Base-by-base conservation (phyloP, 2,888 invertebrate species). In the Enchytraeus crypticus region DNA sequence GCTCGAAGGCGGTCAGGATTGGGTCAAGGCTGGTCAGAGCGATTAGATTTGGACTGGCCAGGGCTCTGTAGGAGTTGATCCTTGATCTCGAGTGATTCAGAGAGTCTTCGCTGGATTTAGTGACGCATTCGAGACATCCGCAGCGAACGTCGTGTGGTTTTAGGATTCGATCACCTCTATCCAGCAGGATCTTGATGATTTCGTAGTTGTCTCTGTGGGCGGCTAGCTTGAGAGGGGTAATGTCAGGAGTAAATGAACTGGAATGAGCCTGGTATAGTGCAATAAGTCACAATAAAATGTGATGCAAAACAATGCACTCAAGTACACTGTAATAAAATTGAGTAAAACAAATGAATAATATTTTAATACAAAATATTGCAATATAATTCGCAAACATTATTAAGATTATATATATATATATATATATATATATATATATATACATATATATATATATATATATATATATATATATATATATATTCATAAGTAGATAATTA, bases 201-300 rank as follows among this genome's bases (percentile, higher is more conserved):
- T 97, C 96, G 81, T 96, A 97, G 83, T 96, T 96, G 83, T 97
- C 95, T 66, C 93, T 85, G 82, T 97, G 97, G 64, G 96, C 95
- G 29, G 96, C 92, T 73, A 97, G 84, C 76, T 95, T 95, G 70
- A 97, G 84, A 18, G 96, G 97, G 3, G 95, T 95, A 77, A 97
- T 95, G 82, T 97, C 97, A 1, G 95, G 89, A 18, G 96, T 96
- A 83, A 96, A 79, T 4, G 77, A 78, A 60, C 73, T 75, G 51
- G 45, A 57, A 23, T 23, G 57, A 8, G n/a, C 47, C 27, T 29
- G 49, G 14, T 47, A 23, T 23, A 23, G 8, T 18, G 49, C 5
- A 21, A 47, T 21, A 47, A 38, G 18, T 8, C 8, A 38, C 18
- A 38, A 18, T 38, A 38, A 38, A 38, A 8, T 14, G 18, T 38